phyloP scores from a whole-genome alignment of 2,888 invertebrate species.

The Acrocera orbiculus region DNA sequence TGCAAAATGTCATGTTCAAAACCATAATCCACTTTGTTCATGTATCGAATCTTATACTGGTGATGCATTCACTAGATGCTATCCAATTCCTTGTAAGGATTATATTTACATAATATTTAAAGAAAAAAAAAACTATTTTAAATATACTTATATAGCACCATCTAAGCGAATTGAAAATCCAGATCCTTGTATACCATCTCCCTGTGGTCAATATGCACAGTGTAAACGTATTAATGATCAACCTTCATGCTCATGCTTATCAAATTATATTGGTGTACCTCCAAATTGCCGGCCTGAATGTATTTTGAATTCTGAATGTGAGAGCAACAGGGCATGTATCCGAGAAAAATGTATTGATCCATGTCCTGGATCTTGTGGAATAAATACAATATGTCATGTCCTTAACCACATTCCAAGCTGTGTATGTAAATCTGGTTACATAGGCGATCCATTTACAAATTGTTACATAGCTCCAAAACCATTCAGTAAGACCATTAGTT shows the following conservation, averaged over 20 bases:
- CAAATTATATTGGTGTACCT: conserved; percentile 51
- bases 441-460: conserved; percentile 44
- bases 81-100: conserved; percentile 30
- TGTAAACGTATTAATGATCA: conserved; percentile 38
- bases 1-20: conserved; percentile 51
- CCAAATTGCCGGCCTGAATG: conserved; percentile 64
- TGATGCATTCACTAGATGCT: conserved; percentile 53
- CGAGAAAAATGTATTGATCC: conserved; percentile 61
- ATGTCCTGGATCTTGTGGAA: conserved; percentile 59
- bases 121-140: background rate
- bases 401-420: conserved; percentile 61
- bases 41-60: conserved; percentile 51
- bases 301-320: conserved; percentile 53
- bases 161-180: conserved; percentile 22
- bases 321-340: conserved; percentile 54
- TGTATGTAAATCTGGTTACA: conserved; percentile 31
- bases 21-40: conserved; percentile 61
- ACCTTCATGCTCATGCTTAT: conserved; percentile 51
- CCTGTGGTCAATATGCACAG: conserved; percentile 43
- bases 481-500: conserved; percentile 33
- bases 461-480: conserved; percentile 37
- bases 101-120: background rate
- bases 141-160: conserved; percentile 18
- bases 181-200: conserved; percentile 43
- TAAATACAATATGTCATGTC: conserved; percentile 53